phyloP scores from a whole-genome alignment of 2,797 vertebrate species.

The Coluber constrictor region DNA sequence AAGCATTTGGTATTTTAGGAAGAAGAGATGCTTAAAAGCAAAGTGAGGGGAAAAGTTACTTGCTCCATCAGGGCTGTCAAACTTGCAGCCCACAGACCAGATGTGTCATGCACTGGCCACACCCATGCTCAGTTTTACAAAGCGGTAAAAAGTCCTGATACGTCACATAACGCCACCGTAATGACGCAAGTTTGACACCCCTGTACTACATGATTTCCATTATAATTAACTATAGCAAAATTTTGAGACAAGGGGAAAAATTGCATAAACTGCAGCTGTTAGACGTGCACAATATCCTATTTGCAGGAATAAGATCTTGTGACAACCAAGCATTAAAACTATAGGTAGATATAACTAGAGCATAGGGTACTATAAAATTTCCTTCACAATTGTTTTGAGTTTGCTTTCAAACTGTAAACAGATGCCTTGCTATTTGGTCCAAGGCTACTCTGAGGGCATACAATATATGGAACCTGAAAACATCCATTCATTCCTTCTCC shows the following conservation, averaged over 20 bases:
- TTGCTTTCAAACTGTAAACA: neutral
- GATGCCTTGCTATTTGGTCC: neutral
- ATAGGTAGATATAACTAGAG: neutral
- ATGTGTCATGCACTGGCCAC: no score
- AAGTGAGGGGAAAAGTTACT: conserved; percentile 16
- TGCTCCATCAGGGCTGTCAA: no score
- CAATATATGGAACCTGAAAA: neutral
- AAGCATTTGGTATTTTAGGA: conserved; percentile 16
- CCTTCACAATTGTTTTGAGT: neutral
- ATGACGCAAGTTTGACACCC: no score
- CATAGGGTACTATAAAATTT: neutral
- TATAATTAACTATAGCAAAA: neutral
- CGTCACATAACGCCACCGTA: accelerated
- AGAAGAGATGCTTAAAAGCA: conserved; percentile 2
- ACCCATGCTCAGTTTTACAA: no score
- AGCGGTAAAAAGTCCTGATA: no score
- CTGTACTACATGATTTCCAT: neutral
- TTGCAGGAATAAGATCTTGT: neutral
- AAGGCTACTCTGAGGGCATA: neutral
- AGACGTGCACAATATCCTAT: neutral
- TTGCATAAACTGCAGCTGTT: neutral
- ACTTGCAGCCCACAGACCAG: no score
- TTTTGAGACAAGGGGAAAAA: neutral
- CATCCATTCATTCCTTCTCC: neutral
- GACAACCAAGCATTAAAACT: neutral